Conservation (phyloP, 2,888 invertebrate genomes). For the Nephrotoma flavescens region DNA sequence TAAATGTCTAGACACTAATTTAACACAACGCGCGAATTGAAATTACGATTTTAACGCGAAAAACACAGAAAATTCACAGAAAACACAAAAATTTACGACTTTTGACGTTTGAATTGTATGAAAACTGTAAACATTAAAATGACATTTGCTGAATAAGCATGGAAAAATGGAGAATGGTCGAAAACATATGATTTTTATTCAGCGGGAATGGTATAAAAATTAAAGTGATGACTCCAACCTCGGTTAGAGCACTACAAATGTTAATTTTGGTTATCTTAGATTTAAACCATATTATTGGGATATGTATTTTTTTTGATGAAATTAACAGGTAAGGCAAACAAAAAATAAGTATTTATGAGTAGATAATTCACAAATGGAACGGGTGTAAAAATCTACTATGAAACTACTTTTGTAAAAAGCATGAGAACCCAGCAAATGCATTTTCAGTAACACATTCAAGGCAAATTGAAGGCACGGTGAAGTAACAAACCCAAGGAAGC, state of each 20-base stretch:
- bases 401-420: no score
- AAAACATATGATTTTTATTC: not conserved
- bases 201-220: not conserved
- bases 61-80: not conserved
- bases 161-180: not conserved
- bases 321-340: no score
- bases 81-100: not conserved
- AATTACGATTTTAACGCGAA: not conserved
- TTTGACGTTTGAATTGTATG: not conserved
- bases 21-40: not conserved
- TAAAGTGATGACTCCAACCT: not conserved
- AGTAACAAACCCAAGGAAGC: no score
- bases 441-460: no score
- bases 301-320: no score
- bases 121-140: not conserved
- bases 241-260: not conserved
- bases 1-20: not conserved
- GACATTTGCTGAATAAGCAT: not conserved
- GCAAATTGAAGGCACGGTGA: no score
- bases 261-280: not conserved
- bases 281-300: not conserved
- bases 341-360: no score
- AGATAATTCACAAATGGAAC: no score
- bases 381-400: no score
- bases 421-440: no score